phyloP scores from a whole-genome alignment of 2,797 vertebrate species.

The Karalla daura region DNA sequence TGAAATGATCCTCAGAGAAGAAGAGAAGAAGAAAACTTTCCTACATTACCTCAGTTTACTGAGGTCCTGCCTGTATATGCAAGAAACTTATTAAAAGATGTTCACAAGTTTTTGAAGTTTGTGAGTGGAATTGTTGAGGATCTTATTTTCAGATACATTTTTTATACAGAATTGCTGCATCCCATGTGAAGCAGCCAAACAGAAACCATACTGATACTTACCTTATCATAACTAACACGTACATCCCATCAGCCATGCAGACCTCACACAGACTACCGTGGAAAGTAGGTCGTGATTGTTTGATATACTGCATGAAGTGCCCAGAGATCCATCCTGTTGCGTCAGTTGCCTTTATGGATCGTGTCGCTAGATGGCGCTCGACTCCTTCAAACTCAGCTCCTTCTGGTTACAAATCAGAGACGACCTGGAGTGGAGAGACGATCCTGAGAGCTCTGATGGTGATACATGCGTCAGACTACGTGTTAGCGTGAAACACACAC shows the following conservation, averaged over 20 bases:
- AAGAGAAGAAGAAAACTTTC: neutral
- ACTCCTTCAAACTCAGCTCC: slow-evolving; percentile 30
- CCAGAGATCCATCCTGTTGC: neutral
- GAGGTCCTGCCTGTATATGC: neutral
- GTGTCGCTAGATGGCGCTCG: slow-evolving; percentile 67
- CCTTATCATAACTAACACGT: neutral
- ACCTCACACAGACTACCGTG: neutral
- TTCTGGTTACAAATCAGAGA: neutral
- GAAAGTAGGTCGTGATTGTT: neutral
- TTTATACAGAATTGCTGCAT: neutral
- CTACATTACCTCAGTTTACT: neutral
- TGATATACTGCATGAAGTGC: neutral
- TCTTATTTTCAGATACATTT: neutral
- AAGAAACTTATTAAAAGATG: neutral
- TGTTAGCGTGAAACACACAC: neutral
- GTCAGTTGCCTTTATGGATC: neutral
- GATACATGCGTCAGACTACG: neutral
- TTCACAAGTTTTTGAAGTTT: neutral
- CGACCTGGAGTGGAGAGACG: too few relatives aligned
- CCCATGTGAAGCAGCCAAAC: neutral
- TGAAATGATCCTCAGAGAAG: neutral
- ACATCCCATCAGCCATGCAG: neutral
- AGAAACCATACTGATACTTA: neutral
- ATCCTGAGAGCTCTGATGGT: neutral
- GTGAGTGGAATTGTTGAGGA: neutral